Evolutionary conservation across 1,140 invertebrate species (phyloP), one percentile per base, ranked within the genome.

Genomic region (Drosophila bocki): DNA sequence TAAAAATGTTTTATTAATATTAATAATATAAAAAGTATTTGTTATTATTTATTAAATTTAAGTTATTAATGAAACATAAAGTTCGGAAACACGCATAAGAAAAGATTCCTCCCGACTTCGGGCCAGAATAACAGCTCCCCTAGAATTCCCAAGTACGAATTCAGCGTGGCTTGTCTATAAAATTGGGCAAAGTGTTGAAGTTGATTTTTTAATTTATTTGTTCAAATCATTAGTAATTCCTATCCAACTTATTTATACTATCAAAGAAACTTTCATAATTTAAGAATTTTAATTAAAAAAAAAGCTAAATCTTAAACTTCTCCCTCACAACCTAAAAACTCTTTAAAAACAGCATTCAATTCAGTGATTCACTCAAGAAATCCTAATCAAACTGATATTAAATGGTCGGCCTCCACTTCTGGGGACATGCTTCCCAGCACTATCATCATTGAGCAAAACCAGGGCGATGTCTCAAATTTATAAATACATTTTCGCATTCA

Each of bases 401-500:
- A 42, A 19, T 32, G 19, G 11, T 22, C 1, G 35, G 37, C 45
- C 12, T 35, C 15, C 22, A 67, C 12, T 32, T 48, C 47, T 11
- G 8, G n/a, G 19, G 32, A 53, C 47, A n/a, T 41, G 65, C 22
- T 68, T 15, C 22, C 26, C 47, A 45, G 6, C 53, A 29, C 26
- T 54, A 70, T 56, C n/a, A 58, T 59, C 69, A 59, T 57, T 51
- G 32, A 42, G 35, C 45, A 11, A 71, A 72, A 72, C 44, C 69
- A 59, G 69, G 69, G 53, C 69, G 45, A 72, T 59, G 69, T 71
- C 69, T 72, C 67, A 60, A 37, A 72, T 71, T 50, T 75, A 78
- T 71, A 87, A 88, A 83, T 88, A 88, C 56, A 80, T 74, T 72
- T 64, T 62, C 33, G 50, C 50, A 57, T 50, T 65, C 78, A 68